Percentiles rank a stretch among this genome's conserved stretches.
Evolutionary conservation across 2,113 vertebrate species (phyloP).

Genomic region (Urocolius indicus): DNA sequence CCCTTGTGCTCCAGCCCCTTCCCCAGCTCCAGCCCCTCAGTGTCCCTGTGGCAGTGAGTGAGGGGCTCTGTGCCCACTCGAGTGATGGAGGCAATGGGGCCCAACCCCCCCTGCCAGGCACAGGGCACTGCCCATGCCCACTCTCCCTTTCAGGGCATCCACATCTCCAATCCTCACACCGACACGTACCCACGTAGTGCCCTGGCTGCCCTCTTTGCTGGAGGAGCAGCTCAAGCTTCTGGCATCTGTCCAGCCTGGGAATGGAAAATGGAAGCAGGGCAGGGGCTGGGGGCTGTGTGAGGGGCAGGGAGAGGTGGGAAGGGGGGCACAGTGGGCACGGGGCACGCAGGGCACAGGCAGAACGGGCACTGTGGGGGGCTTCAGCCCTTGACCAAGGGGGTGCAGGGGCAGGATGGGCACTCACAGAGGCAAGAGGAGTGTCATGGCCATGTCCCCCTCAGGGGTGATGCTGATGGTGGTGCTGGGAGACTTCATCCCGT

Average conservation of each 20-base stretch:
- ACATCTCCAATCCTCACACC: not conserved
- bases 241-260: constrained; percentile 3
- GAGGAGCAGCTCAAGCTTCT: not conserved
- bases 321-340: not conserved
- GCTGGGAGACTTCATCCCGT: not conserved
- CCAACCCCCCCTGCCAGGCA: not conserved
- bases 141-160: not conserved
- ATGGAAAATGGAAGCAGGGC: not conserved
- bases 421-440: not conserved
- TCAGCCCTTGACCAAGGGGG: rapidly evolving
- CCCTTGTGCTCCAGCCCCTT: too few relatives aligned
- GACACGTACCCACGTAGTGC: not conserved
- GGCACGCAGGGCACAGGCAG: not conserved
- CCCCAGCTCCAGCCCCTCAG: too few relatives aligned
- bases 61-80: too few relatives aligned
- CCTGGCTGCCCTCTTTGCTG: not conserved
- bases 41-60: too few relatives aligned
- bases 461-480: not conserved
- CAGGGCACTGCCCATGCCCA: rapidly evolving
- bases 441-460: not conserved
- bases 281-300: rapidly evolving
- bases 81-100: not conserved
- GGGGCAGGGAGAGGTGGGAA: not conserved
- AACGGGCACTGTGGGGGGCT: rapidly evolving
- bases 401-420: rapidly evolving